phyloP scores from a whole-genome alignment of 2,113 vertebrate species.

The Anguilla rostrata region DNA sequence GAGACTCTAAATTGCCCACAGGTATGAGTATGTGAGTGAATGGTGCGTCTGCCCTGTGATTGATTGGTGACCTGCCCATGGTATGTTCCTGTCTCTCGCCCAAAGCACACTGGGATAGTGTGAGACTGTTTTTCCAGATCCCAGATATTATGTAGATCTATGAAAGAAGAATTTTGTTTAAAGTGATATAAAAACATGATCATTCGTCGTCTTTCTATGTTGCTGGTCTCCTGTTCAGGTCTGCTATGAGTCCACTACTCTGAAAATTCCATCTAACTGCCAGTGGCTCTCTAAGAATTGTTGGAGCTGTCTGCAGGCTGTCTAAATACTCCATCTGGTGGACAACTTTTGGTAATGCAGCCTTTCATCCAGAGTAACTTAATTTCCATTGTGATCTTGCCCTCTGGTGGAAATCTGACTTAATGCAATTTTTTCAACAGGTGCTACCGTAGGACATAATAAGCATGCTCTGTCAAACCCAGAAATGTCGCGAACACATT shows the following conservation, averaged over 20 bases:
- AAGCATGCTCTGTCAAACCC: no score
- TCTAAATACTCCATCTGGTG: not conserved
- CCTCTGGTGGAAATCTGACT: conserved; percentile 5
- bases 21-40: no score
- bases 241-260: not conserved
- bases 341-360: not conserved
- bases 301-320: not conserved
- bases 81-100: no score
- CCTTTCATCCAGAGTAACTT: not conserved
- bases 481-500: no score
- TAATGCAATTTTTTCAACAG: not conserved
- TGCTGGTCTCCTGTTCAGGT: not conserved
- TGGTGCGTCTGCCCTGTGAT: no score
- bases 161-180: no score
- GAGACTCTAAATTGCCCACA: no score
- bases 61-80: no score
- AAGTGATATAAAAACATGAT: not conserved
- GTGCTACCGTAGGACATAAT: no score
- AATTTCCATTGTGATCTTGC: not conserved
- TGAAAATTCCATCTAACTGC: not conserved
- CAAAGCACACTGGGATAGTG: no score
- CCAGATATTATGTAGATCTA: no score
- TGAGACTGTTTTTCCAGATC: no score
- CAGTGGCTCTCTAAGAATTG: not conserved
- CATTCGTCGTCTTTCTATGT: not conserved